A percentile compares a stretch with the other conserved stretches of the same genome.
phyloP scores from a whole-genome alignment of 2,113 vertebrate genomes.

The Hyaena hyaena region DNA sequence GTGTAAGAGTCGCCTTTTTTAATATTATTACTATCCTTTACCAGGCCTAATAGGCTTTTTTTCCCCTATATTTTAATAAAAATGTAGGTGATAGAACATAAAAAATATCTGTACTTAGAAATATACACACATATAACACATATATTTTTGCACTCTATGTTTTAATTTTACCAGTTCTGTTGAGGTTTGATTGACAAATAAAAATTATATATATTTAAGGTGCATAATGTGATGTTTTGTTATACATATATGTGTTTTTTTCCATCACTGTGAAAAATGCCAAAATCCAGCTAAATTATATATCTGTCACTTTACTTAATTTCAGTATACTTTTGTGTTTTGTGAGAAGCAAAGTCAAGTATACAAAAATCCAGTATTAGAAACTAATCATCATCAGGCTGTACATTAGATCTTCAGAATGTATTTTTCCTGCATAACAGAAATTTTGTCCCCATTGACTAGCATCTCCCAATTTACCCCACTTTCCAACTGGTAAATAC shows the following conservation, averaged over 20 bases:
- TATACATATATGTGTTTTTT: neutral
- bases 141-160: neutral
- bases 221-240: neutral
- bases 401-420: neutral
- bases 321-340: neutral
- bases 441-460: neutral
- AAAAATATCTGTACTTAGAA: neutral
- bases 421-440: neutral
- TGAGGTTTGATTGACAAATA: neutral
- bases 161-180: neutral
- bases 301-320: neutral
- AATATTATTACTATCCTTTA: neutral
- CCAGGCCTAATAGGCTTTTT: neutral
- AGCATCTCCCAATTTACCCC: neutral
- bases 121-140: neutral
- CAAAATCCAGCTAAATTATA: neutral
- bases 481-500: neutral
- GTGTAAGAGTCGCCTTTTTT: neutral
- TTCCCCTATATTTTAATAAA: neutral
- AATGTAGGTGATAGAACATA: neutral
- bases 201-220: neutral
- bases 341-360: neutral
- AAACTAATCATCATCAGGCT: neutral
- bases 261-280: neutral
- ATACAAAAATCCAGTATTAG: neutral